Conservation (phyloP, 2,888 invertebrate genomes). For the Sisyra terminalis region DNA sequence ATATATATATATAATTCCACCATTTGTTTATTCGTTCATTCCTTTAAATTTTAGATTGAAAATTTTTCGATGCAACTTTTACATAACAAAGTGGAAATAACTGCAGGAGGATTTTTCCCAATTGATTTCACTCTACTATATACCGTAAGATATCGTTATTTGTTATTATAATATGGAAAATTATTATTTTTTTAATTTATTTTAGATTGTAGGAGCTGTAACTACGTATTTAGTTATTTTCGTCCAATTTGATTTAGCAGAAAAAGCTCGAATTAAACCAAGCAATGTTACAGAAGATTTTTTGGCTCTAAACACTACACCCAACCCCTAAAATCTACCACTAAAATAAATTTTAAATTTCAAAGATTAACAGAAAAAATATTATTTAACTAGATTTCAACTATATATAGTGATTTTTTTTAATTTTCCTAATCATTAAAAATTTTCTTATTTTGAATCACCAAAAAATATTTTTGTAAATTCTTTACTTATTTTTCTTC, state of each 20-base stretch:
- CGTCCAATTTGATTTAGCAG: conserved; percentile 13
- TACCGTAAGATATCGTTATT: conserved; percentile 11
- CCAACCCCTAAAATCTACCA: too few species aligned
- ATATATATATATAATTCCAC: neutral
- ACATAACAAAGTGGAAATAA: conserved; percentile 13
- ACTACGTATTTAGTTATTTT: conserved; percentile 13
- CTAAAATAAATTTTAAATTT: too few species aligned
- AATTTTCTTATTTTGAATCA: too few species aligned
- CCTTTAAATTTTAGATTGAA: conserved; percentile 12
- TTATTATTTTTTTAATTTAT: conserved; percentile 7
- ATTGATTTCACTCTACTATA: conserved; percentile 13
- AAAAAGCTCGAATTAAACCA: neutral
- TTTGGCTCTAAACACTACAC: too few species aligned
- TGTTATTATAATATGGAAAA: conserved; percentile 4
- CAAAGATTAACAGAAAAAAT: too few species aligned
- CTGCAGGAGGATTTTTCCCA: conserved; percentile 13
- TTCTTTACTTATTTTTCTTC: too few species aligned
- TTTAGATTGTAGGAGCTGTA: conserved; percentile 12
- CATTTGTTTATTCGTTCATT: too few species aligned
- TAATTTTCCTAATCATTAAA: too few species aligned
- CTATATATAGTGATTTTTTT: too few species aligned
- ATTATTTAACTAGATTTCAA: too few species aligned
- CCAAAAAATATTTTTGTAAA: too few species aligned
- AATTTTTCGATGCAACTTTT: conserved; percentile 13
- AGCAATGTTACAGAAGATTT: too few species aligned